phyloP scores from a whole-genome alignment of 2,888 invertebrate species.

The Lasioglossum malachurum region DNA sequence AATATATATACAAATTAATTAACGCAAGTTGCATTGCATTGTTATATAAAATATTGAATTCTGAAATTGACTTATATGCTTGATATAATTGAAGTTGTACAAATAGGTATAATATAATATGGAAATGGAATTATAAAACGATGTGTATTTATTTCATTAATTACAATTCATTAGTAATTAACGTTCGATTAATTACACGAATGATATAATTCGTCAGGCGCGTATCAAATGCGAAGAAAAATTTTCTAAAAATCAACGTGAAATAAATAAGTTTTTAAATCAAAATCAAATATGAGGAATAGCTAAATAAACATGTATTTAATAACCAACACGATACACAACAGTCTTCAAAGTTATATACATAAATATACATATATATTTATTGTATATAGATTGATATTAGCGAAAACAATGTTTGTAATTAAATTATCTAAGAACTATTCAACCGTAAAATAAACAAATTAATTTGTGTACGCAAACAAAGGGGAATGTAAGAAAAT shows the following conservation, averaged over 20 bases:
- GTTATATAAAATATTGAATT: background rate
- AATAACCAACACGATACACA: conserved; percentile 1
- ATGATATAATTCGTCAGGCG: background rate
- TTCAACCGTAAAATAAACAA: background rate
- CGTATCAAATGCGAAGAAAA: background rate
- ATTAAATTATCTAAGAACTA: conserved; percentile 7
- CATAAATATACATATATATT: background rate
- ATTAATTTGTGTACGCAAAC: background rate
- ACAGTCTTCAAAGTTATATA: background rate
- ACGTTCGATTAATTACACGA: background rate
- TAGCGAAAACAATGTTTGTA: background rate
- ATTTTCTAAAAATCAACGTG: background rate
- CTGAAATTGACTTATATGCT: background rate
- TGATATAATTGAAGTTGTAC: conserved; percentile 37
- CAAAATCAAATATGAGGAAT: background rate
- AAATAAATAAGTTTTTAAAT: conserved; percentile 1
- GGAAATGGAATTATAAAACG: background rate
- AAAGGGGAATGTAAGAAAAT: background rate
- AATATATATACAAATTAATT: background rate
- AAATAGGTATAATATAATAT: conserved; percentile 1
- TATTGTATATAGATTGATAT: background rate
- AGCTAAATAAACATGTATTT: background rate
- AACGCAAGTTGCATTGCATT: background rate
- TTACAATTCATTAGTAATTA: conserved; percentile 3
- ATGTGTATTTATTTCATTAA: conserved; percentile 9